Conservation (phyloP, 2,797 vertebrate species). For the Clarias platycephalus region DNA sequence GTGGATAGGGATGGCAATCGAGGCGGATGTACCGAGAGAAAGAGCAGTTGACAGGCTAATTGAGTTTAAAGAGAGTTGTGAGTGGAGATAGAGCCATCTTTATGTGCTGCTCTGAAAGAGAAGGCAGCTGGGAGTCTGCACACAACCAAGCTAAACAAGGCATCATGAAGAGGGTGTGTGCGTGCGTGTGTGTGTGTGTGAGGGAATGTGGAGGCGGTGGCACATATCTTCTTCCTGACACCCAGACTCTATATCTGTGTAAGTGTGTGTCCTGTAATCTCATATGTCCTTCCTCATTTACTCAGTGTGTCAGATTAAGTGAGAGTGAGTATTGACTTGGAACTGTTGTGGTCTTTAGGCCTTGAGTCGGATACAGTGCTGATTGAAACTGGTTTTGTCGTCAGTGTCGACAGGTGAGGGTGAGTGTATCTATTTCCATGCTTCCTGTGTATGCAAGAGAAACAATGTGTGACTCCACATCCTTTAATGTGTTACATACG, state of each 20-base stretch:
- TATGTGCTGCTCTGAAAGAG: conserved; percentile 58
- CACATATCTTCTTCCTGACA: conserved; percentile 32
- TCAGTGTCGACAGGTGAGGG: conserved; percentile 39
- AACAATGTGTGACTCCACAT: conserved; percentile 1
- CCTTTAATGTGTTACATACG: neutral
- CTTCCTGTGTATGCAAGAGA: neutral
- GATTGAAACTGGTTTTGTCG: conserved; percentile 25
- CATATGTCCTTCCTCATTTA: conserved; percentile 28
- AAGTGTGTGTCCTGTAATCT: neutral
- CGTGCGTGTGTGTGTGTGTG: conserved; percentile 18
- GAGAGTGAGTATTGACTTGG: conserved; percentile 1
- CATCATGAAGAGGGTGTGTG: conserved; percentile 37
- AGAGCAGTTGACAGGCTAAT: conserved; percentile 51
- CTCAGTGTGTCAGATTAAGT: conserved; percentile 18
- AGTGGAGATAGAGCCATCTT: conserved; percentile 60
- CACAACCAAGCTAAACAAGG: conserved; percentile 45
- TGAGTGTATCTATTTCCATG: conserved; percentile 7
- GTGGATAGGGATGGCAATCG: conserved; percentile 8
- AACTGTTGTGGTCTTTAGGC: neutral
- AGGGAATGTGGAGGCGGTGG: conserved; percentile 21
- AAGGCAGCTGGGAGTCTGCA: conserved; percentile 56
- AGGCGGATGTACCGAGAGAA: conserved; percentile 47
- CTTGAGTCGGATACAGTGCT: neutral
- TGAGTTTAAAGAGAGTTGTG: conserved; percentile 54
- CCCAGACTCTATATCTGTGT: conserved; percentile 22